Evolutionary conservation across 2,797 vertebrate species (phyloP).

Genomic region (Sebastes hubbsi): DNA sequence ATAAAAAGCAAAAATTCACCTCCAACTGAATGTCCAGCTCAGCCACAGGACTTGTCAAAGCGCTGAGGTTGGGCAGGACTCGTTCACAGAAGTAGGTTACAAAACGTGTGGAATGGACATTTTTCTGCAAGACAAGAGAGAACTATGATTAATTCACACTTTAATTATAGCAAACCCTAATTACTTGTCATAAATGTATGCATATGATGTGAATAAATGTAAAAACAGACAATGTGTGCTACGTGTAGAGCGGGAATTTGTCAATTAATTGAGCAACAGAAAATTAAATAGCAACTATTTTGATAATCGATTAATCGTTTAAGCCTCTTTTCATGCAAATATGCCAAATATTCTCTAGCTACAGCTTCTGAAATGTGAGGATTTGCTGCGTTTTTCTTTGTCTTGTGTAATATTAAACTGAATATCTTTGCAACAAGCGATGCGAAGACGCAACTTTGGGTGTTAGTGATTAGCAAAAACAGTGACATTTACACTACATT

Average conservation of each 20-base stretch:
- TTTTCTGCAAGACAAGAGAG: slow-evolving; percentile 86
- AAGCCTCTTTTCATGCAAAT: background rate
- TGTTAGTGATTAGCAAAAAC: background rate
- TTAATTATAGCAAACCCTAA: background rate
- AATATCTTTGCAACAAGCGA: background rate
- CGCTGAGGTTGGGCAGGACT: slow-evolving; percentile 93
- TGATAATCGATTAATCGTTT: background rate
- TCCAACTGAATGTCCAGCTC: slow-evolving; percentile 97
- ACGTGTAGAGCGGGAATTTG: background rate
- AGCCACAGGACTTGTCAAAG: slow-evolving; percentile 92
- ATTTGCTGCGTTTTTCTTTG: too few species aligned
- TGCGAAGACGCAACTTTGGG: background rate
- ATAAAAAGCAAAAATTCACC: slow-evolving; percentile 73
- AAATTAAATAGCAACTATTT: background rate
- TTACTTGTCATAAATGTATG: background rate
- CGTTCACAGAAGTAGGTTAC: slow-evolving; percentile 98
- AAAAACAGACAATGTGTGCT: background rate
- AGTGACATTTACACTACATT: background rate
- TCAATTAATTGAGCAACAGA: background rate
- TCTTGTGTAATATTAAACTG: background rate
- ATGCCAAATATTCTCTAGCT: background rate
- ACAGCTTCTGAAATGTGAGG: too few species aligned
- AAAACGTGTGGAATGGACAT: slow-evolving; percentile 98
- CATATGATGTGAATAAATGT: background rate
- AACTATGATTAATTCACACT: background rate